Evolutionary conservation across 2,113 vertebrate genomes (phyloP).

Genomic region (Hylia prasina): DNA sequence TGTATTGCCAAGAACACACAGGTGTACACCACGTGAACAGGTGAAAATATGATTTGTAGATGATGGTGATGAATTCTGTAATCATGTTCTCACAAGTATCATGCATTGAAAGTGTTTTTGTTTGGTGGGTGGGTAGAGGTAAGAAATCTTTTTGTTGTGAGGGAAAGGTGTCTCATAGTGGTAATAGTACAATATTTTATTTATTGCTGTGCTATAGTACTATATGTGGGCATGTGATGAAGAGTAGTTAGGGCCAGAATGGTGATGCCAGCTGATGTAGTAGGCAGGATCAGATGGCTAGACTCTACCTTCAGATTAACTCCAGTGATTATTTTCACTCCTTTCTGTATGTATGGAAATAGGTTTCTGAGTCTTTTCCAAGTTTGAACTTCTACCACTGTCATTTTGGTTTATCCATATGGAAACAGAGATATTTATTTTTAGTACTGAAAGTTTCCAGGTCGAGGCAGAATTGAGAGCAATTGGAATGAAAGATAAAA

Average conservation of each 20-base stretch:
- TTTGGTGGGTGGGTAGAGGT: background rate
- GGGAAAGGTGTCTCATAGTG: background rate
- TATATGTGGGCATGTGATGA: background rate
- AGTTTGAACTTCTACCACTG: background rate
- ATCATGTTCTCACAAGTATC: background rate
- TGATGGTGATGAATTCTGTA: background rate
- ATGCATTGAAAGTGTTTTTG: background rate
- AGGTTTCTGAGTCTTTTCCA: conserved; percentile 6
- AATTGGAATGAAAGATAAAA: background rate
- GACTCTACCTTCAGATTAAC: background rate
- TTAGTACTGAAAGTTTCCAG: conserved; percentile 19
- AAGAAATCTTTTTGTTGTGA: background rate
- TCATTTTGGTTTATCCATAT: background rate
- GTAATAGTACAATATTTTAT: background rate
- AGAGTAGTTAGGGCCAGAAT: background rate
- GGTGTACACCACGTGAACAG: background rate
- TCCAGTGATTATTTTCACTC: conserved; percentile 10
- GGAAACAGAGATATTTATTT: background rate
- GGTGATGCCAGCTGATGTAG: background rate
- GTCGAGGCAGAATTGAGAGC: background rate
- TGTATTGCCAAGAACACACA: conserved; percentile 10
- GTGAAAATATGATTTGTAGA: conserved; percentile 8
- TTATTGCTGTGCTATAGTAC: background rate
- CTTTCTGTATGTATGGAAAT: background rate
- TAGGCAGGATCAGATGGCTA: background rate